Evolutionary conservation across 1,140 invertebrate species (phyloP).

Genomic region (Temnothorax longispinosus): DNA sequence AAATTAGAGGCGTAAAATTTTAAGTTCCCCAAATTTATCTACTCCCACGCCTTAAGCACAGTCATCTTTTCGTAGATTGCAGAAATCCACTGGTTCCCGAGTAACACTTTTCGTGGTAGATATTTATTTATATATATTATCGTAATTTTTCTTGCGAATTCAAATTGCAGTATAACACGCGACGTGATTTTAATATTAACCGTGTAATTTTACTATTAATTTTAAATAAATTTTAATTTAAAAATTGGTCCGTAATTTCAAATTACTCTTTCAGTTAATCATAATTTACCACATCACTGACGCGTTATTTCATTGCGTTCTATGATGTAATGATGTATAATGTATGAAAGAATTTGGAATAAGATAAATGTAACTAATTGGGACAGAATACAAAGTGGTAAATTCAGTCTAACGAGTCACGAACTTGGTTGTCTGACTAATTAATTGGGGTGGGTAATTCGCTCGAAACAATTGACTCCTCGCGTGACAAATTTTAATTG

Average conservation of each 20-base stretch:
- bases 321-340: too few relatives aligned
- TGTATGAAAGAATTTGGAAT: neutral
- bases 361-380: neutral
- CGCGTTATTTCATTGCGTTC: neutral
- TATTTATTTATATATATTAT: neutral
- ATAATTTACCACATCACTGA: neutral
- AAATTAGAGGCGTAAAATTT: neutral
- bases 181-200: neutral
- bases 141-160: neutral
- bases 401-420: neutral
- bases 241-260: neutral
- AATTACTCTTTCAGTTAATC: neutral
- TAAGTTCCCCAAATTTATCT: neutral
- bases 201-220: neutral
- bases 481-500: constrained; percentile 20
- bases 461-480: neutral
- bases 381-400: neutral
- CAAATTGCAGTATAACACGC: neutral
- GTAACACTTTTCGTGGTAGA: neutral
- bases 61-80: neutral
- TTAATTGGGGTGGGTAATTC: neutral
- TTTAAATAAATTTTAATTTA: neutral
- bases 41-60: neutral
- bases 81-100: neutral
- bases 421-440: neutral